phyloP scores from a whole-genome alignment of 2,888 invertebrate species.

The Leptopterna dolabrata region DNA sequence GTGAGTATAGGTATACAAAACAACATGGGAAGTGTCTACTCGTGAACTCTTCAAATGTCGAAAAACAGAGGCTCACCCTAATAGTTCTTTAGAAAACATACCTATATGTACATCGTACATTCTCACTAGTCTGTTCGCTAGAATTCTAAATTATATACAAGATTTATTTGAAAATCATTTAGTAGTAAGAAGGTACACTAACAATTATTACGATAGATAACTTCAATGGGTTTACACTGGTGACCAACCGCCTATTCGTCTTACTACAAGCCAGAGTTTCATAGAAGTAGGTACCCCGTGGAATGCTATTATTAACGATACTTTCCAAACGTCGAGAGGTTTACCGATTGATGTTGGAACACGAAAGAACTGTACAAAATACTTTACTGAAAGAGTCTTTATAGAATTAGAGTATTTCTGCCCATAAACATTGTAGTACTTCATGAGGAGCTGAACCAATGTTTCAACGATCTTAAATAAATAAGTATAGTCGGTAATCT shows the following conservation, averaged over 20 bases:
- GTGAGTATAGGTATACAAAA: neutral
- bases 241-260: neutral
- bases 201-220: neutral
- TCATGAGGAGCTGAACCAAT: too few species aligned
- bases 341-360: too few species aligned
- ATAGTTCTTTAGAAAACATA: neutral
- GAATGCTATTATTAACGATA: too few species aligned
- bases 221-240: neutral
- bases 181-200: neutral
- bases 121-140: neutral
- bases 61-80: neutral
- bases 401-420: too few species aligned
- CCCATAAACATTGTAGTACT: too few species aligned
- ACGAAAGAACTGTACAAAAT: too few species aligned
- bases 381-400: too few species aligned
- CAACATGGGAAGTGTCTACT: neutral
- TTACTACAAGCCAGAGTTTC: too few species aligned
- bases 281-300: too few species aligned
- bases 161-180: slow-evolving; percentile 1
- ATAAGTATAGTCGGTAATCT: too few species aligned
- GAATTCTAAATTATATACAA: neutral
- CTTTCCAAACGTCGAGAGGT: too few species aligned
- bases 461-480: too few species aligned
- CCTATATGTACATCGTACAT: slow-evolving; percentile 22
- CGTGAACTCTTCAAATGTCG: neutral